phyloP scores from a whole-genome alignment of 2,888 invertebrate species.

The Trichogramma evanescens region DNA sequence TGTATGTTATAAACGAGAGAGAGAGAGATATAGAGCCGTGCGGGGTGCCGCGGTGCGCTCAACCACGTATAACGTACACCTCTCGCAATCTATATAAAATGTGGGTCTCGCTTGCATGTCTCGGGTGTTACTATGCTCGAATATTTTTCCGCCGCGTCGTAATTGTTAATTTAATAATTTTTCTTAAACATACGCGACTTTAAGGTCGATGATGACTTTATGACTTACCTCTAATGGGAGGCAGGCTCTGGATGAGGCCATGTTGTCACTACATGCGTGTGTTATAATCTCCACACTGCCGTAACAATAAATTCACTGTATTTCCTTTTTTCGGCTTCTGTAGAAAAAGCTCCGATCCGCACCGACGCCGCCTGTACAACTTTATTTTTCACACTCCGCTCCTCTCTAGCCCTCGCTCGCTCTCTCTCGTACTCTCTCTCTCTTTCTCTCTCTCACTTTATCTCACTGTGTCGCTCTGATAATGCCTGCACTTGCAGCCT shows the following conservation, averaged over 20 bases:
- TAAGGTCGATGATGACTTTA: background rate
- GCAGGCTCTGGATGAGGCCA: constrained; percentile 48
- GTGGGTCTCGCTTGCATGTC: too few relatives aligned
- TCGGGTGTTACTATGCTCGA: too few relatives aligned
- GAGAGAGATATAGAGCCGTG: too few relatives aligned
- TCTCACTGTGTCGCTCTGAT: background rate
- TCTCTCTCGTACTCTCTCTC: constrained; percentile 21
- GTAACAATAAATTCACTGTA: constrained; percentile 22
- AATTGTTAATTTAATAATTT: too few relatives aligned
- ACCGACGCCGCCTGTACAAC: constrained; percentile 18
- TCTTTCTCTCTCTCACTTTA: constrained; percentile 16
- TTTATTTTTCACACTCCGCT: constrained; percentile 9
- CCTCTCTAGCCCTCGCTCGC: constrained; percentile 17
- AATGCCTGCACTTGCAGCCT: too few relatives aligned
- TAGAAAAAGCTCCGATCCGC: constrained; percentile 17
- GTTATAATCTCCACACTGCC: constrained; percentile 43
- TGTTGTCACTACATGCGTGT: constrained; percentile 47
- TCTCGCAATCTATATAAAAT: too few relatives aligned
- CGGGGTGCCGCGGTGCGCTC: too few relatives aligned
- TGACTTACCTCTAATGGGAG: constrained; percentile 48
- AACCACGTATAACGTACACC: too few relatives aligned
- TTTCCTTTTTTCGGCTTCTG: constrained; percentile 24
- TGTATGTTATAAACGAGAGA: too few relatives aligned
- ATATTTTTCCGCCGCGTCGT: too few relatives aligned
- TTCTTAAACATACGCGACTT: too few relatives aligned